Evolutionary conservation across 2,797 vertebrate genomes (phyloP).

Genomic region (Spheniscus humboldti): DNA sequence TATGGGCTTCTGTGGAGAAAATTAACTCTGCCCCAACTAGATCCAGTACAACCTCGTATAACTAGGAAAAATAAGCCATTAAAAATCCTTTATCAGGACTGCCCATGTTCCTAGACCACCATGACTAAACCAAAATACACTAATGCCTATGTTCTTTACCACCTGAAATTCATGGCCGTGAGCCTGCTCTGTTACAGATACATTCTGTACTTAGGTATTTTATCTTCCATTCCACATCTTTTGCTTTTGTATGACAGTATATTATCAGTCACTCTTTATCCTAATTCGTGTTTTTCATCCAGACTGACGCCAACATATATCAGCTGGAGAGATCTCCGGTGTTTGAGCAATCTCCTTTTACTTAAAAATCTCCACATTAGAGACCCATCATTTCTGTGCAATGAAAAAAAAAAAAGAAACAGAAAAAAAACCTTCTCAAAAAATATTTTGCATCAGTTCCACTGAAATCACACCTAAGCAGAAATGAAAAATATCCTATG

Average conservation of each 20-base stretch:
- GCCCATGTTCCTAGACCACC: not conserved
- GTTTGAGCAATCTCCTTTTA: not conserved
- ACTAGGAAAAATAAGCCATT: not conserved
- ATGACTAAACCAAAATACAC: not conserved
- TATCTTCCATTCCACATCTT: not conserved
- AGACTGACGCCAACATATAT: not conserved
- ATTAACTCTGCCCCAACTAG: not conserved
- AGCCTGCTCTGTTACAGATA: not conserved
- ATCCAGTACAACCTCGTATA: not conserved
- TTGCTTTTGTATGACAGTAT: not conserved
- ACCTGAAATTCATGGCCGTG: not conserved
- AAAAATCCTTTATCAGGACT: not conserved
- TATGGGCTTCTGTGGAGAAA: not conserved
- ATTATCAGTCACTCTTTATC: not conserved
- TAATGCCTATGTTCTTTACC: not conserved
- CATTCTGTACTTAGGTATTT: not conserved
- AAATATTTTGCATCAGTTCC: not conserved
- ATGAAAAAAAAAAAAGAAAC: not conserved
- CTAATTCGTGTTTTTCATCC: not conserved
- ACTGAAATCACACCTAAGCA: not conserved
- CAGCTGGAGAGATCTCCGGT: not conserved
- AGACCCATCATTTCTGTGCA: not conserved
- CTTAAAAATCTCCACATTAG: not conserved
- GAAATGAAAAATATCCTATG: not conserved
- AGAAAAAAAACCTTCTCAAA: not conserved